phyloP scores from a whole-genome alignment of 1,140 invertebrate genomes.

The Homarus americanus region DNA sequence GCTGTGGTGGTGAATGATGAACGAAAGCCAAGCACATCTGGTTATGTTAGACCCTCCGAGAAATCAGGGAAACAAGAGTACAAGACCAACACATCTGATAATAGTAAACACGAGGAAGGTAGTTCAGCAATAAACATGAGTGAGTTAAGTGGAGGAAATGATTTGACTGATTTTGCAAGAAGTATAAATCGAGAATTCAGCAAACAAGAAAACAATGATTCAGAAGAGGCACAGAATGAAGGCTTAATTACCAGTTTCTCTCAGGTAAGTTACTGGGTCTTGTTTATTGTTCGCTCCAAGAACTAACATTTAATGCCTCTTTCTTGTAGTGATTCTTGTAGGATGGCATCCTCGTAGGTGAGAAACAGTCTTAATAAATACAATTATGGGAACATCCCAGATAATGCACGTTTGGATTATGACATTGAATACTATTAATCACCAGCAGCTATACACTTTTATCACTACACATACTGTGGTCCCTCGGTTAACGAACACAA shows the following conservation, averaged over 20 bases:
- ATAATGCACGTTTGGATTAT: too few species aligned
- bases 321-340: too few species aligned
- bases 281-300: too few species aligned
- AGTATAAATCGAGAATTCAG: background rate
- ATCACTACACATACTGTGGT: too few species aligned
- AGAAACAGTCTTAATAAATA: too few species aligned
- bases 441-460: too few species aligned
- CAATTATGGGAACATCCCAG: too few species aligned
- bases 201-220: background rate
- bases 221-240: conserved; percentile 41
- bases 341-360: background rate
- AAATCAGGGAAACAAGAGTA: background rate
- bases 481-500: too few species aligned
- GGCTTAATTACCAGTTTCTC: conserved; percentile 55
- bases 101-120: background rate
- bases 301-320: too few species aligned
- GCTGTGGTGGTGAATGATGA: background rate
- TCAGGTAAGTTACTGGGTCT: conserved; percentile 58
- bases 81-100: background rate
- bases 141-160: background rate
- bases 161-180: background rate
- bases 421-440: too few species aligned
- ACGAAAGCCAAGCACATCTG: conserved; percentile 42
- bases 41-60: background rate
- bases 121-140: background rate